Conservation (phyloP, 2,113 vertebrate species). For the Phasianus colchicus region DNA sequence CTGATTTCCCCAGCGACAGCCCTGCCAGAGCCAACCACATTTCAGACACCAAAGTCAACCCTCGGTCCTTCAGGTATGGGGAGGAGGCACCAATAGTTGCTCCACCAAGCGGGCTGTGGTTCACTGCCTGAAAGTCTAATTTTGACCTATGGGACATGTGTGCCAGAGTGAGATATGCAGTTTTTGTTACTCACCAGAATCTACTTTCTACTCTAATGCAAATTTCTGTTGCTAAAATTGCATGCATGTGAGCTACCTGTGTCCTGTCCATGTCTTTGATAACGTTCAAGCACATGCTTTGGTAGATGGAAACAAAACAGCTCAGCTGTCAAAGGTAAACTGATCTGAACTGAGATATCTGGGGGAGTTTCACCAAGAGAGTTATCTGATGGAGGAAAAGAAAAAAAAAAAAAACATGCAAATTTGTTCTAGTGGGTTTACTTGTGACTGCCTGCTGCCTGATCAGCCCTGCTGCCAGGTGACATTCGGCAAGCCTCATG, state of each 20-base stretch:
- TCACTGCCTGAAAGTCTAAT: not conserved
- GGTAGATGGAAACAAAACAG: not conserved
- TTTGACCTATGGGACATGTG: not conserved
- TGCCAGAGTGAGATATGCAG: not conserved
- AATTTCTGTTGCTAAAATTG: not conserved
- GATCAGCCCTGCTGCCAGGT: not conserved
- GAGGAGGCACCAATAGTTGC: not conserved
- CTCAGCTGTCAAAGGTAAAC: not conserved
- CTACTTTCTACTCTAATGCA: not conserved
- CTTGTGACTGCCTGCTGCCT: not conserved
- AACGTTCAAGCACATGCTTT: accelerated
- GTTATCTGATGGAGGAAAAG: not conserved
- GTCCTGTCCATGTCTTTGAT: not conserved
- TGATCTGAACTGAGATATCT: not conserved
- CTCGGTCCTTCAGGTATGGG: not conserved
- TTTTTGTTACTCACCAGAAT: not conserved
- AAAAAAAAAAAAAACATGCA: not conserved
- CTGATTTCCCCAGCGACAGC: not conserved
- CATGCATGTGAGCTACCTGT: not conserved
- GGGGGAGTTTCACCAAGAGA: not conserved
- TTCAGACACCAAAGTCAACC: not conserved
- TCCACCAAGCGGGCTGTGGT: not conserved
- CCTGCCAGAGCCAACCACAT: accelerated
- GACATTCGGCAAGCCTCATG: not conserved
- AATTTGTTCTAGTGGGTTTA: not conserved